These are phyloP conservation scores for Sphaerophoria taeniata DNA, from an alignment of 2,888 invertebrate genomes.

Conservation along the genomic window DNA sequence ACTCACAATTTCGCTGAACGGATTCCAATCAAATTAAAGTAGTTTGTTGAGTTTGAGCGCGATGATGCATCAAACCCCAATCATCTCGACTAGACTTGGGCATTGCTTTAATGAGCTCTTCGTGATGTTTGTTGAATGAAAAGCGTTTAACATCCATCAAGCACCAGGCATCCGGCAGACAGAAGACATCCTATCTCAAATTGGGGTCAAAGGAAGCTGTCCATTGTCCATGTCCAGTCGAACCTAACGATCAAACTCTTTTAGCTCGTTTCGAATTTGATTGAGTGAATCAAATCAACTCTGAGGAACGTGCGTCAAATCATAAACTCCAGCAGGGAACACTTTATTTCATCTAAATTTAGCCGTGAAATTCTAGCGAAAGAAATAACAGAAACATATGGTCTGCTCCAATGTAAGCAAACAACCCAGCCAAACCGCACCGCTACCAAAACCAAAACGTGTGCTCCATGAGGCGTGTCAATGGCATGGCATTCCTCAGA, in stretches of 20 bases:
- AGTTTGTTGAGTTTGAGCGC: too few relatives aligned
- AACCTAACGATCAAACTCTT: slow-evolving; percentile 10
- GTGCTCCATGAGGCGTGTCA: slow-evolving; percentile 69
- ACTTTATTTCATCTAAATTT: slow-evolving; percentile 57
- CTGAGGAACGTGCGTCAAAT: slow-evolving; percentile 60
- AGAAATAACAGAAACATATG: slow-evolving; percentile 63
- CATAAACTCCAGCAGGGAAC: slow-evolving; percentile 8
- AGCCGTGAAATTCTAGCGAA: slow-evolving; percentile 69
- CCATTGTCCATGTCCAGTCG: slow-evolving; percentile 18
- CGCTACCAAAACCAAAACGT: slow-evolving; percentile 46
- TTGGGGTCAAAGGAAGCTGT: slow-evolving; percentile 19
- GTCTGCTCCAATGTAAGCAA: slow-evolving; percentile 57
- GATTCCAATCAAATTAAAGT: slow-evolving; percentile 57
- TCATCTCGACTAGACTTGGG: slow-evolving; percentile 44
- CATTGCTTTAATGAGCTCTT: slow-evolving; percentile 65
- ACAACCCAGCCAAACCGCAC: slow-evolving; percentile 17
- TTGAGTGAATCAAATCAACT: slow-evolving; percentile 73
- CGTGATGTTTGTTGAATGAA: slow-evolving; percentile 67
- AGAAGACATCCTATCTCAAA: slow-evolving; percentile 12
- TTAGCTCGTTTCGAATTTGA: slow-evolving; percentile 61
- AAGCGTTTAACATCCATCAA: slow-evolving; percentile 28
- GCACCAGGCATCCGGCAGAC: slow-evolving; percentile 1
- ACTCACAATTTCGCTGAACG: slow-evolving; percentile 55
- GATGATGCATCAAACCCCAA: slow-evolving; percentile 22
- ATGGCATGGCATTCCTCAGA: slow-evolving; percentile 45